A percentile compares a stretch with the other conserved stretches of the same genome.
Evolutionary conservation across 1,140 invertebrate genomes (phyloP).

Genomic region (Drosophila sulfurigaster): DNA sequence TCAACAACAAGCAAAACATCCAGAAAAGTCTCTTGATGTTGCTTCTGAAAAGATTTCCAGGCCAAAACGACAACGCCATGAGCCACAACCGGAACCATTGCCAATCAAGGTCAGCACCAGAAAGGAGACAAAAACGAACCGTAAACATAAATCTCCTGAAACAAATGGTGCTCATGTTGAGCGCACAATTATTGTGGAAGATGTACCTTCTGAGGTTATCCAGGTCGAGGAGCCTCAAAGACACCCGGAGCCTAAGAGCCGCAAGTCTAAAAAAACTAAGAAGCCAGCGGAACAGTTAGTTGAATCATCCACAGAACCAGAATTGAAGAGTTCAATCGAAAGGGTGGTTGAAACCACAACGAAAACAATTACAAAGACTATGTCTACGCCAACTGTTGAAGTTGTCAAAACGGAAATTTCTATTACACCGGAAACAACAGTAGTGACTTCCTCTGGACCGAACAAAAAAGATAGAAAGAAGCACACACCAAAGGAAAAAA

Average conservation of each 20-base stretch:
- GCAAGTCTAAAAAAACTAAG: slow-evolving; percentile 59
- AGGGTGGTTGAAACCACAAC: slow-evolving; percentile 19
- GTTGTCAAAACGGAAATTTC: background rate
- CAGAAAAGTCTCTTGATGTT: slow-evolving; percentile 71
- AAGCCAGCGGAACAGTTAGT: slow-evolving; percentile 33
- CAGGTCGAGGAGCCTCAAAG: slow-evolving; percentile 43
- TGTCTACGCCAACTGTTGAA: slow-evolving; percentile 8
- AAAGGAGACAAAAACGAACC: slow-evolving; percentile 56
- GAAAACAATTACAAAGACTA: slow-evolving; percentile 12
- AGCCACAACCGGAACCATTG: slow-evolving; percentile 63
- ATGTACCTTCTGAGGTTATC: slow-evolving; percentile 6
- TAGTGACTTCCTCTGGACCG: background rate
- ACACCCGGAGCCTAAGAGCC: slow-evolving; percentile 56
- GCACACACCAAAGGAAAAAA: slow-evolving; percentile 21
- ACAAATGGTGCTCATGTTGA: slow-evolving; percentile 33
- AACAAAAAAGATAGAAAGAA: slow-evolving; percentile 52
- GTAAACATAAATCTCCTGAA: slow-evolving; percentile 61
- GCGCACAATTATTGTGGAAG: slow-evolving; percentile 24
- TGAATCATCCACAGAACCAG: background rate
- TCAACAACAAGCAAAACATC: slow-evolving; percentile 49
- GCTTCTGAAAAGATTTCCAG: slow-evolving; percentile 52
- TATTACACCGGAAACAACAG: background rate
- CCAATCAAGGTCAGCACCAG: slow-evolving; percentile 65
- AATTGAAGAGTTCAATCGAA: slow-evolving; percentile 7
- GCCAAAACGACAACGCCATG: slow-evolving; percentile 61